Conservation (phyloP, 1,140 invertebrate genomes). For the Drosophila takahashii region DNA sequence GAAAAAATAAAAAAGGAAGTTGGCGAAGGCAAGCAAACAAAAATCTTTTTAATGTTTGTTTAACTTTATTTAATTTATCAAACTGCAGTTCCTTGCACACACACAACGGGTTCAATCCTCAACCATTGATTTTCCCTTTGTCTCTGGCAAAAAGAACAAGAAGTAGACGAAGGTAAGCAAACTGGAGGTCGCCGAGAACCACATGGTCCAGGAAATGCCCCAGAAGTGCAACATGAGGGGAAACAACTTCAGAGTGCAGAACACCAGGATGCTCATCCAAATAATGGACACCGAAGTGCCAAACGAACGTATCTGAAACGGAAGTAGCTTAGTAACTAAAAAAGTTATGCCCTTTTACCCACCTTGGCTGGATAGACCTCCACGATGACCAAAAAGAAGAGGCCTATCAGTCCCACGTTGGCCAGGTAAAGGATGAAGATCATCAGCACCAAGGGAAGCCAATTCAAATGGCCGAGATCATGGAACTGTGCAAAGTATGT, state of each 20-base stretch:
- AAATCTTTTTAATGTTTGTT: too few relatives aligned
- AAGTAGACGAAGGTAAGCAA: constrained; percentile 72
- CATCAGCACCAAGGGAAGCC: constrained; percentile 73
- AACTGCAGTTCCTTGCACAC: too few relatives aligned
- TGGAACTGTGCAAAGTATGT: constrained; percentile 41
- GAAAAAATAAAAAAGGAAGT: too few relatives aligned
- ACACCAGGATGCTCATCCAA: constrained; percentile 56
- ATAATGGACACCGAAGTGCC: constrained; percentile 66
- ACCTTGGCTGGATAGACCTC: constrained; percentile 80
- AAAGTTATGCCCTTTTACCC: background rate
- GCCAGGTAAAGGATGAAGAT: constrained; percentile 62
- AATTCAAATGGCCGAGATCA: constrained; percentile 57
- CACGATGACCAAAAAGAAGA: constrained; percentile 71
- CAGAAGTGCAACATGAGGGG: constrained; percentile 55
- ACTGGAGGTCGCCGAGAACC: constrained; percentile 51
- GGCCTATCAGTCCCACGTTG: constrained; percentile 70
- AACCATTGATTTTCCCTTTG: constrained; percentile 87
- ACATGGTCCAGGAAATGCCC: constrained; percentile 65
- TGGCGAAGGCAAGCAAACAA: too few relatives aligned
- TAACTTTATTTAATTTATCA: too few relatives aligned
- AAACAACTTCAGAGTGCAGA: constrained; percentile 61
- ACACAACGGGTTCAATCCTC: constrained; percentile 25
- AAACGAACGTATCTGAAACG: constrained; percentile 60
- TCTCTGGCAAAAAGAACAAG: constrained; percentile 87
- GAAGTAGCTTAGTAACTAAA: background rate